These are phyloP conservation scores for Aricia artaxerxes DNA, from an alignment of 2,888 invertebrate genomes.

Conservation along the genomic window DNA sequence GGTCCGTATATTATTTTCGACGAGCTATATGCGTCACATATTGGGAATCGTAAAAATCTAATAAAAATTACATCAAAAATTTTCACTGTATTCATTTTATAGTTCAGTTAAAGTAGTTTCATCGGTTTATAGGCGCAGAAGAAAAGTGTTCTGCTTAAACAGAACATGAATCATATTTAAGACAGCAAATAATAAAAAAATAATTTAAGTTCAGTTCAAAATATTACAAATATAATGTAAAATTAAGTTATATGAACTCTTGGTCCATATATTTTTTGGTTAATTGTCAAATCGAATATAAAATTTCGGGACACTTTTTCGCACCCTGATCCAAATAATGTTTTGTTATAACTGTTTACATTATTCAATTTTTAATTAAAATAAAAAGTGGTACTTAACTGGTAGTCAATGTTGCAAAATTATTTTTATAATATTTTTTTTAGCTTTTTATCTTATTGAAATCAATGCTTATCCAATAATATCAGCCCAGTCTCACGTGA, in stretches of 20 bases:
- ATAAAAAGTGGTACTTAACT: no score
- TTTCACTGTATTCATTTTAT: conserved; percentile 17
- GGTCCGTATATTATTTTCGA: conserved; percentile 36
- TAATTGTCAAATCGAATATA: no score
- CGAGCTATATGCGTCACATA: conserved; percentile 32
- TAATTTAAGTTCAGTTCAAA: neutral
- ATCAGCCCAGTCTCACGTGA: neutral
- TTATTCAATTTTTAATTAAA: no score
- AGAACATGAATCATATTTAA: neutral
- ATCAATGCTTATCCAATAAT: neutral
- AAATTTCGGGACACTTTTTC: no score
- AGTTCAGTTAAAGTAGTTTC: conserved; percentile 3
- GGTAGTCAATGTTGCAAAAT: no score
- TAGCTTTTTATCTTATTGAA: neutral
- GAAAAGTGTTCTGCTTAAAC: neutral
- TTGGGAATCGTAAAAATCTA: conserved; percentile 26
- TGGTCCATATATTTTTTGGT: no score
- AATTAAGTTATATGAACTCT: no score
- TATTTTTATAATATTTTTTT: neutral
- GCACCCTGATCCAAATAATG: no score
- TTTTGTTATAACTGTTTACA: no score
- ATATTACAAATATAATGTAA: neutral
- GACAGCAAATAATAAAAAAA: neutral
- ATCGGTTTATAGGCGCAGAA: conserved; percentile 7
- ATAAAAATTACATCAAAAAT: conserved; percentile 20